Evolutionary conservation across 2,888 invertebrate species (phyloP).

Genomic region (Meteorus cinctellus): DNA sequence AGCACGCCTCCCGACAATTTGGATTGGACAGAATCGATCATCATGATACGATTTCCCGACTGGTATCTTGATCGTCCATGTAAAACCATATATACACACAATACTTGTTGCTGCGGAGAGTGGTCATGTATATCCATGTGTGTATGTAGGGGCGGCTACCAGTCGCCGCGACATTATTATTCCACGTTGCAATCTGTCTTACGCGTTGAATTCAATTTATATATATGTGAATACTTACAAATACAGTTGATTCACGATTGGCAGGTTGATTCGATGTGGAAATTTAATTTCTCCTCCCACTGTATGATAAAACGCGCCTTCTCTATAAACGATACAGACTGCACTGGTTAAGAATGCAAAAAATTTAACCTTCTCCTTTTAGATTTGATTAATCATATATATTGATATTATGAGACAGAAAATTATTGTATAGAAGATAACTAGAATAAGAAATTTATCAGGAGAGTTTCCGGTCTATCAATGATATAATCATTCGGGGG

Average conservation of each 20-base stretch:
- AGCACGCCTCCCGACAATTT: constrained; percentile 13
- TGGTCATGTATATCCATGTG: constrained; percentile 7
- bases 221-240: constrained; percentile 14
- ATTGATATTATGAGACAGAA: too few relatives aligned
- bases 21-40: constrained; percentile 11
- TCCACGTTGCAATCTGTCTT: constrained; percentile 31
- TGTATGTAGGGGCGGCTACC: background rate
- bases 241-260: constrained; percentile 37
- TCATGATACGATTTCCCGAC: constrained; percentile 20
- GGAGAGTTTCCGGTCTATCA: too few relatives aligned
- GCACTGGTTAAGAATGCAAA: too few relatives aligned
- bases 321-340: background rate
- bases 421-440: too few relatives aligned
- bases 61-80: constrained; percentile 14
- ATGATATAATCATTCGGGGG: too few relatives aligned
- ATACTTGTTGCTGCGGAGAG: constrained; percentile 1
- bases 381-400: too few relatives aligned
- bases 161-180: constrained; percentile 25
- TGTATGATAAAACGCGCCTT: background rate
- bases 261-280: constrained; percentile 41
- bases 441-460: too few relatives aligned
- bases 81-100: constrained; percentile 12
- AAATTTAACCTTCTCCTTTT: too few relatives aligned
- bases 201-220: constrained; percentile 17
- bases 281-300: constrained; percentile 41